phyloP scores from a whole-genome alignment of 2,888 invertebrate genomes.

The Athripsodes cinereus region DNA sequence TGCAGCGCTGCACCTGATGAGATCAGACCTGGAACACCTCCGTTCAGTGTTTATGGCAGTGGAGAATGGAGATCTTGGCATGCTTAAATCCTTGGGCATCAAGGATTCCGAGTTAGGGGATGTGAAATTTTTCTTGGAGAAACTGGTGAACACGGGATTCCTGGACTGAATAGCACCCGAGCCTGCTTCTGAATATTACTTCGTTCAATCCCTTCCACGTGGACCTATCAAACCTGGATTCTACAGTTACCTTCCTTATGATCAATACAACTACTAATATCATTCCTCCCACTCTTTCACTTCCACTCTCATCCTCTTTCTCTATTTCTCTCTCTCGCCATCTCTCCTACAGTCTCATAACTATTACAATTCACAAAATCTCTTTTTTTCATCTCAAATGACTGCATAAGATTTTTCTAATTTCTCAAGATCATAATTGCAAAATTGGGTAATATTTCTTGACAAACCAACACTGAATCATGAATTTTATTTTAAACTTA shows the following conservation, averaged over 20 bases:
- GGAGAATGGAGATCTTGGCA: constrained; percentile 89
- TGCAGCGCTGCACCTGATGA: constrained; percentile 76
- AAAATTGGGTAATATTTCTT: too few species aligned
- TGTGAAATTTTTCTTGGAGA: constrained; percentile 93
- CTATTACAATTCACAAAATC: too few species aligned
- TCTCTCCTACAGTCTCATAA: too few species aligned
- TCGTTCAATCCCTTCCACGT: constrained; percentile 50
- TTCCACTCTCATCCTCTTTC: background rate
- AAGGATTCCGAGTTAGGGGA: constrained; percentile 93
- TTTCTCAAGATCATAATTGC: too few species aligned
- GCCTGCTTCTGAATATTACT: constrained; percentile 67
- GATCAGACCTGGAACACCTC: constrained; percentile 85
- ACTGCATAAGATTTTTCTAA: too few species aligned
- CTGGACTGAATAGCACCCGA: constrained; percentile 81
- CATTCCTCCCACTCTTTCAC: background rate
- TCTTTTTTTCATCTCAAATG: too few species aligned
- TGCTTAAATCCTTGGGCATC: constrained; percentile 89
- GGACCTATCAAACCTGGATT: constrained; percentile 67
- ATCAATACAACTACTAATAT: constrained; percentile 43
- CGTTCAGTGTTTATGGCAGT: constrained; percentile 94
- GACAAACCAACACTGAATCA: too few species aligned
- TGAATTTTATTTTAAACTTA: too few species aligned
- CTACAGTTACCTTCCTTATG: constrained; percentile 62
- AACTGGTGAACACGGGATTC: constrained; percentile 92
- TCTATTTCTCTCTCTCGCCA: background rate